Conservation (phyloP, 2,797 vertebrate genomes). For the Tokudaia tokunoshimensis region DNA sequence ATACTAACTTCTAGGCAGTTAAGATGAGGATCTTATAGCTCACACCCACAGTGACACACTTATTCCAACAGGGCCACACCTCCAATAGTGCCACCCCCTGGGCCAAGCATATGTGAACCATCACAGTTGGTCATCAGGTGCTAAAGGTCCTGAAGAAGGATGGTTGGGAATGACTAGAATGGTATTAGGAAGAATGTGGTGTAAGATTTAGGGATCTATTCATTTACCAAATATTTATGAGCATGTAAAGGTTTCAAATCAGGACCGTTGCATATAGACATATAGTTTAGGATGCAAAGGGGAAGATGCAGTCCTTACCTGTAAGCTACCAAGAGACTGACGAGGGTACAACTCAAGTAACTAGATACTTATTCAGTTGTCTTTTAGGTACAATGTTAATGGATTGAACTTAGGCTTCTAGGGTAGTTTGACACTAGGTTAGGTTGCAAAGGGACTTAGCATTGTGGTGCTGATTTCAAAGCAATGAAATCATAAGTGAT, state of each 20-base stretch:
- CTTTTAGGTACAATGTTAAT: background rate
- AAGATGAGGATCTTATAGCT: too few species aligned
- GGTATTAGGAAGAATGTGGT: background rate
- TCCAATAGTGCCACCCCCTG: too few species aligned
- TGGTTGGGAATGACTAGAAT: background rate
- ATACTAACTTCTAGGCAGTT: too few species aligned
- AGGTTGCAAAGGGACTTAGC: background rate
- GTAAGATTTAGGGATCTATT: background rate
- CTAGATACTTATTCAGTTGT: background rate
- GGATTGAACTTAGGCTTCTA: background rate
- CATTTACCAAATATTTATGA: constrained; percentile 47
- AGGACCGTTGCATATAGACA: background rate
- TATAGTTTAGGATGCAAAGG: background rate
- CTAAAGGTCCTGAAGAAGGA: background rate
- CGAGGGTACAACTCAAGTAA: background rate
- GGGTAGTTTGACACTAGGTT: background rate
- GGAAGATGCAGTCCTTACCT: background rate
- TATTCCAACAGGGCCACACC: too few species aligned
- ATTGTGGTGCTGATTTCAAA: background rate
- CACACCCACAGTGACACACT: too few species aligned
- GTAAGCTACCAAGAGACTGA: background rate
- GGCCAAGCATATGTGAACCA: too few species aligned
- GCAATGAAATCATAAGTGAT: background rate
- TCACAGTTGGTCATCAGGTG: background rate
- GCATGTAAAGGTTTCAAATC: background rate